A percentile compares a stretch with the other conserved stretches of the same genome.
Evolutionary conservation across 2,113 vertebrate species (phyloP).

Genomic region (Brachyhypopomus occidentalis): DNA sequence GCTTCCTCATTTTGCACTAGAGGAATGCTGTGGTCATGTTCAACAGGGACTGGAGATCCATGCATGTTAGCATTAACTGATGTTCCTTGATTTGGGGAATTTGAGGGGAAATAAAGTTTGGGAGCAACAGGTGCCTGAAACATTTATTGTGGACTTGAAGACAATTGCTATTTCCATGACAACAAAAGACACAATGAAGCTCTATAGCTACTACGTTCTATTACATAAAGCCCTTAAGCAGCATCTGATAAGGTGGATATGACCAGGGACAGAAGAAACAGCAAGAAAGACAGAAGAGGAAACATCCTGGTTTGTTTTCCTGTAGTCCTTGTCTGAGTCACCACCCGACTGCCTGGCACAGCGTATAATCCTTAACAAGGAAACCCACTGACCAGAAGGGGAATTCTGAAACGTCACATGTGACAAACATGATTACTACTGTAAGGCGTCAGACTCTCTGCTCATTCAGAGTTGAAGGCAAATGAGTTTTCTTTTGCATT

Average conservation of each 20-base stretch:
- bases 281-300: background rate
- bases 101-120: conserved; percentile 49
- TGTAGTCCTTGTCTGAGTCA: conserved; percentile 51
- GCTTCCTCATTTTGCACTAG: conserved; percentile 42
- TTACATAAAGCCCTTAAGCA: conserved; percentile 23
- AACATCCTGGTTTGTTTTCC: background rate
- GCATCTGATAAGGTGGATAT: conserved; percentile 42
- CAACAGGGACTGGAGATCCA: conserved; percentile 59
- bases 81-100: conserved; percentile 50
- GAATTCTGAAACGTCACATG: conserved; percentile 55
- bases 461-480: conserved; percentile 40
- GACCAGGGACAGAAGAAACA: conserved; percentile 7
- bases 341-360: conserved; percentile 53
- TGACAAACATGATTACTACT: conserved; percentile 51
- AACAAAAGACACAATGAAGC: background rate
- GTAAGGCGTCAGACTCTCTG: conserved; percentile 36
- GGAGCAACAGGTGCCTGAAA: conserved; percentile 48
- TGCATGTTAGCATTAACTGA: conserved; percentile 64
- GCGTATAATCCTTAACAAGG: conserved; percentile 28
- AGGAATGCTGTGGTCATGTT: conserved; percentile 67
- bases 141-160: background rate
- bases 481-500: conserved; percentile 34
- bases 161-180: background rate
- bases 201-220: conserved; percentile 15
- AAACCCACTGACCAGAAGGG: conserved; percentile 57